These are phyloP conservation scores for Pontoporia blainvillei DNA, from an alignment of 2,113 vertebrate species.

Conservation along the genomic window DNA sequence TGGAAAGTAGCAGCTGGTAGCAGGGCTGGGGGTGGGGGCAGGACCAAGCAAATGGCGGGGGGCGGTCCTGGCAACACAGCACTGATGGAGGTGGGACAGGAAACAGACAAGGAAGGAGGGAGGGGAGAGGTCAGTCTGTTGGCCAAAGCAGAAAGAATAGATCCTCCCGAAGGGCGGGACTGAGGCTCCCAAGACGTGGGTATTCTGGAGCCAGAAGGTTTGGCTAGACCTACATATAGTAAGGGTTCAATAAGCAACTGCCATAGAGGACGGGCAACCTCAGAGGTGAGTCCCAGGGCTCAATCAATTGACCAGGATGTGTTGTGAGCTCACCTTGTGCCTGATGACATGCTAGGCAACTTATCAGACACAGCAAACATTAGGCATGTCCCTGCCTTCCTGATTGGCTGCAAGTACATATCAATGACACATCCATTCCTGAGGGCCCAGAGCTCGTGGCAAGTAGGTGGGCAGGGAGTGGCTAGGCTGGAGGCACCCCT, in stretches of 20 bases:
- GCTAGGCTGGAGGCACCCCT: neutral
- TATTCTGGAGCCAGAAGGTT: neutral
- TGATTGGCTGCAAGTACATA: neutral
- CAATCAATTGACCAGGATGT: neutral
- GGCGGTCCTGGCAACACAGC: neutral
- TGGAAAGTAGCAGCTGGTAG: neutral
- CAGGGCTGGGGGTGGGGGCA: neutral
- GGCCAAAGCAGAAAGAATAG: neutral
- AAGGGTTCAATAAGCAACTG: neutral
- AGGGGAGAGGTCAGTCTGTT: neutral
- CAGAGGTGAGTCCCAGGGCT: neutral
- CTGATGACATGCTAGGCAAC: neutral
- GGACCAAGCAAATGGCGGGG: neutral
- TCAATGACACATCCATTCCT: neutral
- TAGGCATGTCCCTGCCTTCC: neutral
- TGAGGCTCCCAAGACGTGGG: neutral
- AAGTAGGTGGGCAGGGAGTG: neutral
- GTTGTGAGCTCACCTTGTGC: neutral
- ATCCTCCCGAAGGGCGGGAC: too few species aligned
- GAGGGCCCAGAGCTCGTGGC: neutral
- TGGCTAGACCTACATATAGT: too few species aligned
- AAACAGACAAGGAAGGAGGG: neutral
- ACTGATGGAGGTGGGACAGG: accelerated
- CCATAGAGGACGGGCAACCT: accelerated
- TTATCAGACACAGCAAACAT: neutral